These are phyloP conservation scores for Xiphophorus maculatus DNA, from an alignment of 2,113 vertebrate species.

Conservation along the genomic window DNA sequence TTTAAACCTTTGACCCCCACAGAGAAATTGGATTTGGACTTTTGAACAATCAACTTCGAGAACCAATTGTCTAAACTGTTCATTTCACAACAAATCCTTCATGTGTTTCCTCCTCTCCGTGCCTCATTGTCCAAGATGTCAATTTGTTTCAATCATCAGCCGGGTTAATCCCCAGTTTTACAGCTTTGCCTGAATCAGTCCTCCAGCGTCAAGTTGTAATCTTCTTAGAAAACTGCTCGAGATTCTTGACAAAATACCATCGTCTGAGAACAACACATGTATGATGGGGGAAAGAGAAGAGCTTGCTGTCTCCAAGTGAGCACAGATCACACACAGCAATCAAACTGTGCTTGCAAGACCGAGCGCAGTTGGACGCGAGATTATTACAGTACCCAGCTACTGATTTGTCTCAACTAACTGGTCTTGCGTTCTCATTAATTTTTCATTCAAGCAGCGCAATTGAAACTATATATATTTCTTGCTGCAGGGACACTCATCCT, in stretches of 20 bases:
- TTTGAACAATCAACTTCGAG: too few relatives aligned
- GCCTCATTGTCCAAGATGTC: not conserved
- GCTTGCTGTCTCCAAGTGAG: not conserved
- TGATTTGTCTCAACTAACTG: not conserved
- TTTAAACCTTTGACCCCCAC: not conserved
- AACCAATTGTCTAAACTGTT: not conserved
- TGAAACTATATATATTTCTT: not conserved
- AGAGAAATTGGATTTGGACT: not conserved
- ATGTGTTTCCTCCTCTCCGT: not conserved
- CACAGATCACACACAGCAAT: not conserved
- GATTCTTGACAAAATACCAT: not conserved
- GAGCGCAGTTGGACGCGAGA: not conserved
- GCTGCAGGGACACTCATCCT: not conserved
- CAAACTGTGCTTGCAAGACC: not conserved
- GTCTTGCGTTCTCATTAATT: not conserved
- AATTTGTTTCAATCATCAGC: not conserved
- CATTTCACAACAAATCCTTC: not conserved
- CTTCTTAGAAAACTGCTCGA: slow-evolving; percentile 4
- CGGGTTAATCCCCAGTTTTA: not conserved
- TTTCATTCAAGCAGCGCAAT: not conserved
- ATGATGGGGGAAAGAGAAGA: not conserved
- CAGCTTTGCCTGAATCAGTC: not conserved
- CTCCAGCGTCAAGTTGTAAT: not conserved
- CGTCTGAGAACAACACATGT: not conserved
- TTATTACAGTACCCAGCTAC: not conserved